Percentiles rank a stretch among this genome's conserved stretches.
Evolutionary conservation across 2,797 vertebrate genomes (phyloP).

Genomic region (Gallinago solitaria): DNA sequence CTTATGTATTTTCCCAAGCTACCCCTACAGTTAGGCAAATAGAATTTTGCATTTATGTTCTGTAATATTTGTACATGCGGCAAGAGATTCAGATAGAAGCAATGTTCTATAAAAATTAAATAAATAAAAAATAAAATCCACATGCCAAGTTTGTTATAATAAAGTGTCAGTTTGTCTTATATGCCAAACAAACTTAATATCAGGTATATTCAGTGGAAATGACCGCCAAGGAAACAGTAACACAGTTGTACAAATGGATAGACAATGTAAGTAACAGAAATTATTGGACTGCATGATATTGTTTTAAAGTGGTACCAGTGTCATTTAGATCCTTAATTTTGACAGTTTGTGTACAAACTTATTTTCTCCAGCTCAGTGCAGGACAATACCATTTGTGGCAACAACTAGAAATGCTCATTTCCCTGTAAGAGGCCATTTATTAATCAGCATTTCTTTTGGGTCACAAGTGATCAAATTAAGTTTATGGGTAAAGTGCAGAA

Average conservation of each 20-base stretch:
- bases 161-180: constrained; percentile 64
- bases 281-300: background rate
- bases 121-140: constrained; percentile 61
- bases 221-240: background rate
- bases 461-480: background rate
- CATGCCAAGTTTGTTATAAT: constrained; percentile 51
- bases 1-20: constrained; percentile 48
- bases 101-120: constrained; percentile 28
- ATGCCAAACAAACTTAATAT: constrained; percentile 21
- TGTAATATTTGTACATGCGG: constrained; percentile 47
- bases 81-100: constrained; percentile 23
- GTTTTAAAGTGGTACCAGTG: background rate
- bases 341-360: background rate
- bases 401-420: background rate
- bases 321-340: background rate
- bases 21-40: constrained; percentile 42
- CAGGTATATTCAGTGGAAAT: constrained; percentile 21
- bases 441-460: background rate
- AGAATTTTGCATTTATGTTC: constrained; percentile 48
- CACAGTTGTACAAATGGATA: background rate
- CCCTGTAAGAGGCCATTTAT: background rate
- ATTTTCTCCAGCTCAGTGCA: background rate
- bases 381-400: background rate
- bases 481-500: background rate
- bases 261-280: background rate